phyloP scores from a whole-genome alignment of 2,113 vertebrate species.

The Atlantisia rogersi region DNA sequence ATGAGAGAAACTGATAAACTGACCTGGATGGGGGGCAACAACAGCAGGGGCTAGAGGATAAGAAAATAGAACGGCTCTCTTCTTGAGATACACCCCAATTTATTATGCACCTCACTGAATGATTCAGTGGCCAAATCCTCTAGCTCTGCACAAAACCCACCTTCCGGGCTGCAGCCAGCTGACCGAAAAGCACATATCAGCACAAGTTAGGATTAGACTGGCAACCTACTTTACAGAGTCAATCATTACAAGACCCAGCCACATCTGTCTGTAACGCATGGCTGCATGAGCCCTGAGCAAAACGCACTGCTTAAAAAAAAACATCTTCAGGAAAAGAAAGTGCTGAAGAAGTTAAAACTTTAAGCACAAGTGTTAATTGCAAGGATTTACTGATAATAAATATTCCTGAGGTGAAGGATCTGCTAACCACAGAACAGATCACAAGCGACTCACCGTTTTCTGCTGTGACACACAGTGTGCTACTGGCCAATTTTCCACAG shows the following conservation, averaged over 20 bases:
- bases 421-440: neutral
- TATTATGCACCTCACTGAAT: neutral
- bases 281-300: neutral
- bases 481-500: neutral
- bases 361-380: neutral
- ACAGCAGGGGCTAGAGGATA: neutral
- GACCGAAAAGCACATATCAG: neutral
- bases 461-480: neutral
- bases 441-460: neutral
- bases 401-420: neutral
- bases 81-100: neutral
- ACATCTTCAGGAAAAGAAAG: neutral
- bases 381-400: neutral
- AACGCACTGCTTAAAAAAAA: neutral
- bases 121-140: neutral
- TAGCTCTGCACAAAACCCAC: neutral
- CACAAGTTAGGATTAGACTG: constrained; percentile 3
- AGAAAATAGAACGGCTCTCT: neutral
- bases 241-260: neutral
- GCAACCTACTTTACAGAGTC: neutral
- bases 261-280: neutral
- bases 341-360: neutral
- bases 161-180: neutral
- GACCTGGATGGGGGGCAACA: neutral
- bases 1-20: neutral